Conservation (phyloP, 2,113 vertebrate genomes). For the Lophochroa leadbeateri region DNA sequence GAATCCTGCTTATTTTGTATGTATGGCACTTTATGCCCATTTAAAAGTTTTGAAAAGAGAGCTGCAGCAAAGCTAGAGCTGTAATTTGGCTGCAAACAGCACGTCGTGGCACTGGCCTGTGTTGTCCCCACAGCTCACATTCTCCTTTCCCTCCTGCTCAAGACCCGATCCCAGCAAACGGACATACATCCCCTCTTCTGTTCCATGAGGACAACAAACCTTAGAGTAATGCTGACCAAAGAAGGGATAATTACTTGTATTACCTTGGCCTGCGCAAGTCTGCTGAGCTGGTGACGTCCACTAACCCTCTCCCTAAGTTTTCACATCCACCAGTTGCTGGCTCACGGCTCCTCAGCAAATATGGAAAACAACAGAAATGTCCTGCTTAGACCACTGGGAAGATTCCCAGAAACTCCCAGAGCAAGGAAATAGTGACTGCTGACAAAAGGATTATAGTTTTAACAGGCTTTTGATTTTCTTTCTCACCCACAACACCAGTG, state of each 20-base stretch:
- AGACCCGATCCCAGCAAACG: not conserved
- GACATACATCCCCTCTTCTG: not conserved
- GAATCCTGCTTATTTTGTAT: not conserved
- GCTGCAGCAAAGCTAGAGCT: not conserved
- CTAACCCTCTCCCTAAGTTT: not conserved
- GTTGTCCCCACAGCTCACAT: not conserved
- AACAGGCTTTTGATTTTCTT: not conserved
- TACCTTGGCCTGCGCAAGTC: not conserved
- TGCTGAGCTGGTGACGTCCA: not conserved
- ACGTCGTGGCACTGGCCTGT: not conserved
- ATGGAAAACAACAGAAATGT: not conserved
- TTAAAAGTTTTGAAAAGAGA: not conserved
- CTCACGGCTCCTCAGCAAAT: fast-evolving
- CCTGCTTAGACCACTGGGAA: not conserved
- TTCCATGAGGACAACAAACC: not conserved
- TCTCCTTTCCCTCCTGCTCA: not conserved
- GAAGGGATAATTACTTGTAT: not conserved
- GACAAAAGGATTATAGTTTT: not conserved
- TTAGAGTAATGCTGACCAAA: not conserved
- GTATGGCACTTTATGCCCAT: not conserved
- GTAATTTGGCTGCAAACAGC: not conserved
- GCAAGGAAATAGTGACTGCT: not conserved
- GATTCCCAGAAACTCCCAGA: not conserved
- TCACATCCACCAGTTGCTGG: not conserved
- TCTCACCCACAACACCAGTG: not conserved